Base-by-base conservation (phyloP, 2,888 invertebrate genomes). In the Creontiades dilutus region DNA sequence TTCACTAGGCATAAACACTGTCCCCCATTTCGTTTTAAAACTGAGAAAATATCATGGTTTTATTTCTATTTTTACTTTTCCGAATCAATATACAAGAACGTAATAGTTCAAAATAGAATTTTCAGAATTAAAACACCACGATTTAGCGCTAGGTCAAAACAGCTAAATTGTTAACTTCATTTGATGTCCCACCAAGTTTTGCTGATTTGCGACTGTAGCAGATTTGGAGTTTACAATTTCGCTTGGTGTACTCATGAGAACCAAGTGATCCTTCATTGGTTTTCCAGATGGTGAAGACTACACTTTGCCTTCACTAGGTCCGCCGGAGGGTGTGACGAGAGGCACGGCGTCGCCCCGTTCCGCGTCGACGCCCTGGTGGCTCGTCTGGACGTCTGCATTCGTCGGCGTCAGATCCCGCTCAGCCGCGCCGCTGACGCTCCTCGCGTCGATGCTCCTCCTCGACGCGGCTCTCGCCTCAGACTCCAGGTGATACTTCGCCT, bases 201-300 rank as follows among this genome's bases (percentile, higher is more conserved):
- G 7, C 37, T 37, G 7, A 7, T 4, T 37, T 37, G 7, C 37
- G 37, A 37, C 3, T 37, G 37, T 37, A 37, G 37, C 37, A 37
- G 3, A 37, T 37, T 4, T 4, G 3, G 37, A 4, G 2, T 7
- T 4, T 4, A 37, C 37, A 37, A 37, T 37, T 37, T 37, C 5
- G 27, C 23, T 23, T 68, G 23, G 68, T 68, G 68, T 46, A 28
- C 52, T 14, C 3, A 23, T 52, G 52, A 55, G 82, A 55, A 82
- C 82, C 82, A 82, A 47, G 82, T 78, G 78, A 82, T 57, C 23
- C 55, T 52, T 27, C 19, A 37, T n/a, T 86, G 13, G 68, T 14
- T 80, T 89, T 82, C 28, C 91, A 91, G 91, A 90, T 27, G 90
- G 90, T 27, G 89, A 91, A 57, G 91, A 91, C 84, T 90, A 90